Base-by-base conservation (phyloP, 2,797 vertebrate genomes). In the Gouania willdenowi region DNA sequence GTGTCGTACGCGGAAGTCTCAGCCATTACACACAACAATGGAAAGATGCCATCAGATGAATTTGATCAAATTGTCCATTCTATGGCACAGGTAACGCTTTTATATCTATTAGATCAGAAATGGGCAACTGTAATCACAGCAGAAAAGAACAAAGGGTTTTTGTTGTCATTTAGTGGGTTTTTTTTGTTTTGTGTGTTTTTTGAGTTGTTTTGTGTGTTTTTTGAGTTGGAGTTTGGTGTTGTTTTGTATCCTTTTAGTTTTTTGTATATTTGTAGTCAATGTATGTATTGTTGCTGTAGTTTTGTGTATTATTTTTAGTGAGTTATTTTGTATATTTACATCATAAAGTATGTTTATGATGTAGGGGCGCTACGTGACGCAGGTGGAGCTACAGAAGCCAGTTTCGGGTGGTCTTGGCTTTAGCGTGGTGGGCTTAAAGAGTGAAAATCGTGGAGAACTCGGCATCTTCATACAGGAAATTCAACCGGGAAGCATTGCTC, bases 381-480 rank as follows among this genome's bases (percentile, higher is more conserved):
- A 88, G 0, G 82, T 94, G 61, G 93, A 98, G 25, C 90, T 99
- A 41, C 71, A 83, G 58, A 99, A 98, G 62, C 94, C 96, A 4
- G 8, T 39, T 6, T 90, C 87, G 20, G 94, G 93, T 27, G 93
- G 95, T 33, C 88, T 99, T 8, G 96, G 97, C 19, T 98, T 98
- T 78, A 98, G 97, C 36, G 95, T 99, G 9, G 92, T 98, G 42
- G 97, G 97, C 24, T 83, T 99, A 1, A 92, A 93, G 60, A 98
- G 94, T 38, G 95, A 97, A 71, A 92, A 97, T 81, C 88, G 90
- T 3, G 95, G 95, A 7, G 95, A 99, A 54, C 86, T 99, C 8
- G 97, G 97, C 37, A 97, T 99, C 82, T 99, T 99, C 73, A 91
- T 99, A 18, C 97, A 98, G 75, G 96, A 97, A 71, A 96, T 99